Base-by-base conservation (phyloP, 2,888 invertebrate species). In the Hipparchia sbordonii region DNA sequence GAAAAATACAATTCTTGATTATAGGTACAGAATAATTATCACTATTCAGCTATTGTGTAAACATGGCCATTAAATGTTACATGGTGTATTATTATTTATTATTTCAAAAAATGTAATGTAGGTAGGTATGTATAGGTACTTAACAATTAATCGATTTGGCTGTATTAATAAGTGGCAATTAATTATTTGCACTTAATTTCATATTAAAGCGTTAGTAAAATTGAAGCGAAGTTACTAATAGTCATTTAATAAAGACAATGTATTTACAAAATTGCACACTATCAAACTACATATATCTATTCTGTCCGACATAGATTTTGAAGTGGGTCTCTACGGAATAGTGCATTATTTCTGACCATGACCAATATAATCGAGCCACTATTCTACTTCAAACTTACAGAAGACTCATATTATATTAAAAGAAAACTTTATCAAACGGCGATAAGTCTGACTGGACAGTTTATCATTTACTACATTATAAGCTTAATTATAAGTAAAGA, bases 1-100 rank as follows among this genome's bases (percentile, higher is more conserved):
- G 89, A 92, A 93, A 92, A 93, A 92, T 93, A 93, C 89, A 87
- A 85, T 86, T 85, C 73, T 79, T 79, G 81, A 79, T 78, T 81
- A 67, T 70, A 68, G 71, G 69, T 72, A 77, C 74, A 76, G 71
- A 72, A 61, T 68, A 46, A 71, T 74, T 65, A 77, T 70, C 56
- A 70, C 72, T 77, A 77, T 61, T 73, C 48, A 74, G 73, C 75
- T 75, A 74, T 75, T 75, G 73, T 77, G 73, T 72, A 63, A 56
- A 61, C 51, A 68, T 72, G 72, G 66, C 72, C 65, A 67, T 71
- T 65, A 67, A 70, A 56, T 61, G 60, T 23, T 23, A 23, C 23
- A 23, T 52, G 12, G 62, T 52, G 51, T 69, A 63, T 67, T 65
- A 66, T 51, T 57, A 39, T 39, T 39, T 39, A 39, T 68, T 60